Conservation (phyloP, 2,797 vertebrate genomes). For the Centroberyx gerrardi region DNA sequence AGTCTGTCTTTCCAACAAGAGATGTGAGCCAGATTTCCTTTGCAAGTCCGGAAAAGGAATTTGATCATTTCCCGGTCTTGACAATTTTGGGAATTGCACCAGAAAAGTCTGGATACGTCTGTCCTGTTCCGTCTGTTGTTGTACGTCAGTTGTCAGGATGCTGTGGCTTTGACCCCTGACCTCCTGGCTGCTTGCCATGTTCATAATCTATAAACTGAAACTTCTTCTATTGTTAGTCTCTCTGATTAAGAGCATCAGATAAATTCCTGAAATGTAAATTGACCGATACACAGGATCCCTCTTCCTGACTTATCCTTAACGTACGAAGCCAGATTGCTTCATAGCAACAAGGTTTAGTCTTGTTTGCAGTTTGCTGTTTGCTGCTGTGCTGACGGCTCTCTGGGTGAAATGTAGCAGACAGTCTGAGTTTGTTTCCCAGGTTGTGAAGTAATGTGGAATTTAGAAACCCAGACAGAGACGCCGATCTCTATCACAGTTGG, state of each 20-base stretch:
- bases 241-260: too few species aligned
- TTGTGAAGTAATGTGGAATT: constrained; percentile 17
- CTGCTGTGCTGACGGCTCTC: background rate
- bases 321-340: constrained; percentile 63
- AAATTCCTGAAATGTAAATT: too few species aligned
- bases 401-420: constrained; percentile 36
- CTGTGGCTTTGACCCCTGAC: constrained; percentile 6
- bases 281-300: too few species aligned
- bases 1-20: too few species aligned
- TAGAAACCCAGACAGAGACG: constrained; percentile 7
- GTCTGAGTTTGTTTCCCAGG: background rate
- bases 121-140: background rate
- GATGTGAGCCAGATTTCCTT: too few species aligned
- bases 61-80: background rate
- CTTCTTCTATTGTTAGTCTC: too few species aligned
- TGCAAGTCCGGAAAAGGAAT: background rate
- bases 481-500: constrained; percentile 13
- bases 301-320: background rate
- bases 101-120: background rate
- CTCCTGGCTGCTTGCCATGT: too few species aligned
- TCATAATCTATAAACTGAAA: too few species aligned
- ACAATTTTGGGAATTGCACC: background rate
- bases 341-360: constrained; percentile 80
- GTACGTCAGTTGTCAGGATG: background rate
- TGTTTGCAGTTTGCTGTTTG: background rate